These are phyloP conservation scores for Odocoileus hemionus DNA, from an alignment of 2,113 vertebrate genomes.

Conservation along the genomic window DNA sequence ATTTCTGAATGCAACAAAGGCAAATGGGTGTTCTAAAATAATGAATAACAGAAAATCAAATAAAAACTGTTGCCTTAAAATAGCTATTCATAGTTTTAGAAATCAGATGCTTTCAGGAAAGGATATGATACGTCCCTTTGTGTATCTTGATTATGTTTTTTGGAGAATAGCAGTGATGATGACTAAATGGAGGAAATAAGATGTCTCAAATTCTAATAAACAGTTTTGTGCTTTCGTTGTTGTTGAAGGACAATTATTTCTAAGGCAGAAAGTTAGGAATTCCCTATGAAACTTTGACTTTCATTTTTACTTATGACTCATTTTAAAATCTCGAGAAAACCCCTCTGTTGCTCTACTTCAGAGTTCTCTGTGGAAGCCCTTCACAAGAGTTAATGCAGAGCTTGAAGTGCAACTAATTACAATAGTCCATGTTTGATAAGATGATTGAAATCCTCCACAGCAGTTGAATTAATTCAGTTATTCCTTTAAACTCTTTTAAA, in stretches of 20 bases:
- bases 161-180: background rate
- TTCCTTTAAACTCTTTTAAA: conserved; percentile 1
- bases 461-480: background rate
- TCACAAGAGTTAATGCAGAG: background rate
- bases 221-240: background rate
- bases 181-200: background rate
- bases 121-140: background rate
- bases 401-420: background rate
- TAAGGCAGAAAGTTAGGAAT: background rate
- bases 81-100: background rate
- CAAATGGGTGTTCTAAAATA: background rate
- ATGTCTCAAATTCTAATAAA: background rate
- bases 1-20: background rate
- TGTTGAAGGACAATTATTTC: background rate
- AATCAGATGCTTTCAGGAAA: background rate
- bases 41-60: background rate
- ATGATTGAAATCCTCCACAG: background rate
- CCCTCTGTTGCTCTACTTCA: background rate
- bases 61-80: background rate
- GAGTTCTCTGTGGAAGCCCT: conserved; percentile 8
- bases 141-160: background rate
- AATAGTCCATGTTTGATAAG: background rate
- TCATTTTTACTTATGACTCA: background rate
- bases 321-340: background rate
- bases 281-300: background rate